Percentiles rank a stretch among this genome's conserved stretches.
These are phyloP conservation scores for Drosophila bocki DNA, from an alignment of 1,140 invertebrate species.

Conservation along the genomic window DNA sequence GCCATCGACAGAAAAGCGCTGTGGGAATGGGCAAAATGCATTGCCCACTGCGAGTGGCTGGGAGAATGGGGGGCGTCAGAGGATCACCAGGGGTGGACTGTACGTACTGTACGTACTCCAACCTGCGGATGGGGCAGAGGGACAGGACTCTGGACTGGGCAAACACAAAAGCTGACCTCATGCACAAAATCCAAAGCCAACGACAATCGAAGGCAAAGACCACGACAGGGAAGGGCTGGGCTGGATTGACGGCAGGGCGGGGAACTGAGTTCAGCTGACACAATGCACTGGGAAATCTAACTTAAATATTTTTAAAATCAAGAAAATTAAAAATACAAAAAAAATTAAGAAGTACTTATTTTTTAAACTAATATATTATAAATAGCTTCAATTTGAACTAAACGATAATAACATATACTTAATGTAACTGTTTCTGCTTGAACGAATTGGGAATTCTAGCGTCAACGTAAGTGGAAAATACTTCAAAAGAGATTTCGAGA, in stretches of 20 bases:
- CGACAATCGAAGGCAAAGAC: slow-evolving; percentile 57
- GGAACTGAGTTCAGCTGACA: slow-evolving; percentile 1
- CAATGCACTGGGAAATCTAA: slow-evolving; percentile 4
- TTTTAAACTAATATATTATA: no score
- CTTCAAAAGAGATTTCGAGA: neutral
- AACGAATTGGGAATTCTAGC: neutral
- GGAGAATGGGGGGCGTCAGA: neutral
- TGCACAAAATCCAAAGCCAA: slow-evolving; percentile 69
- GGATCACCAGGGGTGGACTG: slow-evolving; percentile 2
- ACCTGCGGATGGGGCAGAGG: neutral
- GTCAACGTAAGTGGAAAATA: neutral
- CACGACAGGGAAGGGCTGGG: slow-evolving; percentile 27
- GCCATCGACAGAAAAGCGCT: slow-evolving; percentile 34
- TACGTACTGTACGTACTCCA: slow-evolving; percentile 4
- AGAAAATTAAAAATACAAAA: neutral
- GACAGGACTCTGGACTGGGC: slow-evolving; percentile 18
- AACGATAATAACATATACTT: no score
- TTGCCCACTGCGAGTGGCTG: neutral
- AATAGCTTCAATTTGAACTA: neutral
- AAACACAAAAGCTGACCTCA: slow-evolving; percentile 76
- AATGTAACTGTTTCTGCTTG: no score
- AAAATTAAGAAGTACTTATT: neutral
- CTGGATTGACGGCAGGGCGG: slow-evolving; percentile 6
- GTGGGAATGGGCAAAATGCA: slow-evolving; percentile 21
- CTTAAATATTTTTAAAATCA: neutral